phyloP scores from a whole-genome alignment of 37 sponge, comb jelly and placozoan genomes.

The Theonella swinhoei region DNA sequence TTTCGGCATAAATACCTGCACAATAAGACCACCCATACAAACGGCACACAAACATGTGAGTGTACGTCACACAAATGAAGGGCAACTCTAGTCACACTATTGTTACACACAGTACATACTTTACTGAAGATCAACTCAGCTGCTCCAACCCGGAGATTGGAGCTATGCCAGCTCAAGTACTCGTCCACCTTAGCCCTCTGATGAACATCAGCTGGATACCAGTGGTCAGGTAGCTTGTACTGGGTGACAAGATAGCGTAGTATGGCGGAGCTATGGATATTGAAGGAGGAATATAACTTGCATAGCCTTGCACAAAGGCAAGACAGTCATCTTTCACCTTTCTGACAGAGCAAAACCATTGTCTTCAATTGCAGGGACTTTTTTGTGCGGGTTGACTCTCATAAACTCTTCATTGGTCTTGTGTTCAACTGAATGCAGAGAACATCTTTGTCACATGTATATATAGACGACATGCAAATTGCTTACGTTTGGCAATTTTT shows the following conservation, averaged over 20 bases:
- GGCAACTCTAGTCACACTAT: too few relatives aligned
- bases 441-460: neutral
- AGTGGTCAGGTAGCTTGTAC: conserved; percentile 73
- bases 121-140: conserved; percentile 43
- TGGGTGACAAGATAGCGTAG: conserved; percentile 59
- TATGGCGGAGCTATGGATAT: conserved; percentile 54
- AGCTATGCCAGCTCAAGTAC: conserved; percentile 74
- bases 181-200: conserved; percentile 65
- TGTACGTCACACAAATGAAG: too few relatives aligned
- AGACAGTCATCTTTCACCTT: conserved; percentile 38
- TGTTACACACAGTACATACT: too few relatives aligned
- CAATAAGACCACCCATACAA: too few relatives aligned
- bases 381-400: conserved; percentile 41
- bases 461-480: neutral
- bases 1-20: conserved; percentile 27
- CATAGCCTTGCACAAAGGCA: neutral
- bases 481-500: conserved; percentile 66
- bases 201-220: conserved; percentile 66
- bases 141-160: conserved; percentile 53
- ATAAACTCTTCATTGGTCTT: conserved; percentile 56
- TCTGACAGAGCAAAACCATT: conserved; percentile 73
- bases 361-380: conserved; percentile 76
- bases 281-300: neutral
- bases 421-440: conserved; percentile 46
- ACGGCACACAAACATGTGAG: too few relatives aligned